Conservation (phyloP, 2,113 vertebrate genomes). For the Erythrocercus mccallii region DNA sequence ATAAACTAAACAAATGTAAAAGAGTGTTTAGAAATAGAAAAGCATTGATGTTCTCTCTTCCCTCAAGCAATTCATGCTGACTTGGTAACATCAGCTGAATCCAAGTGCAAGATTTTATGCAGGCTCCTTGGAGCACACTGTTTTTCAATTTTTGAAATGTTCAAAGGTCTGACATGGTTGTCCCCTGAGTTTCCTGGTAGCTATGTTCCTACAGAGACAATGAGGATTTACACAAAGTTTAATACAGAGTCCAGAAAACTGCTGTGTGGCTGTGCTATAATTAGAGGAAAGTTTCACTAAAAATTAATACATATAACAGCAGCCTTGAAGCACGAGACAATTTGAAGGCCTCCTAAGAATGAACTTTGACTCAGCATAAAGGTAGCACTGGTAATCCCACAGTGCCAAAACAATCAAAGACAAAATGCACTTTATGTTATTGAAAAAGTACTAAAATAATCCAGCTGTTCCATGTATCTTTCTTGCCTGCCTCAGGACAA, state of each 20-base stretch:
- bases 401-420: neutral
- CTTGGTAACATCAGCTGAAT: conserved; percentile 21
- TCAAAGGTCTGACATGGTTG: neutral
- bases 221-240: neutral
- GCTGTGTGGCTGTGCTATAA: neutral
- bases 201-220: neutral
- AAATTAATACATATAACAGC: conserved; percentile 15
- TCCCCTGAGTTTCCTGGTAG: neutral
- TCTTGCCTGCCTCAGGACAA: neutral
- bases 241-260: neutral
- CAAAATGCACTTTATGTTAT: neutral
- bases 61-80: conserved; percentile 18
- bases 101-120: conserved; percentile 28
- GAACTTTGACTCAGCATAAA: neutral
- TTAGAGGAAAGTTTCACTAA: conserved; percentile 1
- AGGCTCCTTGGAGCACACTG: neutral
- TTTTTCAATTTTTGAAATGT: conserved; percentile 24
- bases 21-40: conserved; percentile 25
- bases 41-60: neutral
- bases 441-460: neutral
- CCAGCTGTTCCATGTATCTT: neutral
- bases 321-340: neutral
- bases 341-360: neutral
- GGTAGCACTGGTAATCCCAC: neutral
- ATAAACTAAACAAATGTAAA: conserved; percentile 26